Conservation (phyloP, 2,797 vertebrate genomes). For the Fundulus diaphanus region DNA sequence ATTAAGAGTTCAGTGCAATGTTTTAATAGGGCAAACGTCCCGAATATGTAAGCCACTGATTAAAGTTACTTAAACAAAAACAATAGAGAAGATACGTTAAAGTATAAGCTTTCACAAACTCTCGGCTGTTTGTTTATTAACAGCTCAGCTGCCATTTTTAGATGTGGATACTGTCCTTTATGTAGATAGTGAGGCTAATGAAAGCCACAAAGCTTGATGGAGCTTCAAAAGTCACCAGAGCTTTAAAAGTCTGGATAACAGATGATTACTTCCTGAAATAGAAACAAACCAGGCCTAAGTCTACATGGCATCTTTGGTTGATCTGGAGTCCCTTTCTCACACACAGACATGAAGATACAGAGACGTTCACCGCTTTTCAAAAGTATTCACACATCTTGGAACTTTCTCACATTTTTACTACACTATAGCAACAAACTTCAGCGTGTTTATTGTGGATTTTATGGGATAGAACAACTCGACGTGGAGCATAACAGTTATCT, state of each 20-base stretch:
- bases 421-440: not conserved
- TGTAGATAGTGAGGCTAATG: conserved; percentile 35
- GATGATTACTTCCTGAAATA: conserved; percentile 57
- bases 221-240: conserved; percentile 57
- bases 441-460: not conserved
- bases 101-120: not conserved
- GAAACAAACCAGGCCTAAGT: conserved; percentile 68
- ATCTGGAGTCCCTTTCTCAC: conserved; percentile 65
- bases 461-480: not conserved
- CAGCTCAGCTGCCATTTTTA: not conserved
- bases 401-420: not conserved
- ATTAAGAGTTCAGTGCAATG: not conserved
- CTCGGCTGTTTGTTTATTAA: not conserved
- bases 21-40: not conserved
- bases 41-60: not conserved
- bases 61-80: not conserved
- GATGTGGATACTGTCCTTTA: not conserved
- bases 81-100: too few relatives aligned
- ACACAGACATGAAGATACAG: conserved; percentile 7
- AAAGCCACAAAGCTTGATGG: conserved; percentile 44
- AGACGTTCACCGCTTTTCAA: not conserved
- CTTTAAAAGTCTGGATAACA: conserved; percentile 59
- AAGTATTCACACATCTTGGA: not conserved
- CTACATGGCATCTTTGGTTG: conserved; percentile 62
- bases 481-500: not conserved